Evolutionary conservation across 2,888 invertebrate genomes (phyloP).

Genomic region (Eupithecia abbreviata): DNA sequence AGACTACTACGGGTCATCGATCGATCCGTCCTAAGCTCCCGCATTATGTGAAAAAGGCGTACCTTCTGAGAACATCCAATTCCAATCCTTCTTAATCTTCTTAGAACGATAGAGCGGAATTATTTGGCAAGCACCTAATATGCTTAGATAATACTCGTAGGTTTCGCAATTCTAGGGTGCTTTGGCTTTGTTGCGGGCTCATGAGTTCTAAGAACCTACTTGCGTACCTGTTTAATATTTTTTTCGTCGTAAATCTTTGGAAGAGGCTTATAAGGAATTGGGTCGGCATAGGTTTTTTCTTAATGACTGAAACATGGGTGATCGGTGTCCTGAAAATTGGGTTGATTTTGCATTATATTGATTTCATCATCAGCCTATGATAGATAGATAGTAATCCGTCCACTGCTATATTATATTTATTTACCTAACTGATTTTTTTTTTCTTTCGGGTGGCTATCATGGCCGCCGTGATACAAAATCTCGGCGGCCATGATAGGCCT

Average conservation of each 20-base stretch:
- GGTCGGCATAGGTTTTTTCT: not conserved
- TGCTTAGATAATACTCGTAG: slow-evolving; percentile 75
- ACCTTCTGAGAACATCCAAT: slow-evolving; percentile 80
- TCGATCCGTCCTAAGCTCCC: slow-evolving; percentile 72
- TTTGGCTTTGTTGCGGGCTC: slow-evolving; percentile 36
- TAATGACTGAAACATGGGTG: not conserved
- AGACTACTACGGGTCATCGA: slow-evolving; percentile 56
- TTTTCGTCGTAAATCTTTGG: not conserved
- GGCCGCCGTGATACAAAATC: too few species aligned
- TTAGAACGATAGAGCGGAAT: slow-evolving; percentile 75
- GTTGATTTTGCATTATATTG: not conserved
- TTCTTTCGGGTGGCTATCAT: too few species aligned
- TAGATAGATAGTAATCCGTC: too few species aligned
- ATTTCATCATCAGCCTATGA: too few species aligned
- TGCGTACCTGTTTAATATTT: not conserved
- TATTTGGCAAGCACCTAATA: slow-evolving; percentile 79
- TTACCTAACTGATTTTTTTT: too few species aligned
- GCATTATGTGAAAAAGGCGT: slow-evolving; percentile 67
- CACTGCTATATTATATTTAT: too few species aligned
- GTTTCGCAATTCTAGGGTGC: slow-evolving; percentile 65
- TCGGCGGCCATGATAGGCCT: too few species aligned
- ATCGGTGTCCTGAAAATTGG: not conserved
- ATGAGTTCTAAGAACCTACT: not conserved
- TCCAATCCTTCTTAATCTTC: slow-evolving; percentile 83
- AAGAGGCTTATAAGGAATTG: not conserved